Evolutionary conservation across 2,113 vertebrate genomes (phyloP).

Genomic region (Rhadina sibilatrix): DNA sequence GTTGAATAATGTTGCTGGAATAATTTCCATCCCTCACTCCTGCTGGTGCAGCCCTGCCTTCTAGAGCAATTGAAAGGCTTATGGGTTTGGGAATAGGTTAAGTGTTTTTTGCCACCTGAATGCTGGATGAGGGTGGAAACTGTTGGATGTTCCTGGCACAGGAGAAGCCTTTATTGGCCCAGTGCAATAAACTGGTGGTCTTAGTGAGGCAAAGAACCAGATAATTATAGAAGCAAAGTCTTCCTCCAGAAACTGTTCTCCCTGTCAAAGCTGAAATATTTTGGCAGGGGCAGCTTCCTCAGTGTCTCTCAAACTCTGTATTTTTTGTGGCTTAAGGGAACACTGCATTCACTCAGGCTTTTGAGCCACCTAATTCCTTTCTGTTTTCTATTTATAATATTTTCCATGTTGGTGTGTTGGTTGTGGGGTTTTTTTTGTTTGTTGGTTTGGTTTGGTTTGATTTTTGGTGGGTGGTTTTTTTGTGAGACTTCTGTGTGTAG

Average conservation of each 20-base stretch:
- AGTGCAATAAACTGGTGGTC: not conserved
- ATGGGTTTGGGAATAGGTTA: not conserved
- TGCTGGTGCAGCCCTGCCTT: not conserved
- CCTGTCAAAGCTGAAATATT: slow-evolving; percentile 44
- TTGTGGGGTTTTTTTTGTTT: not conserved
- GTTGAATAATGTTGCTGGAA: slow-evolving; percentile 40
- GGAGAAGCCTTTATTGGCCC: not conserved
- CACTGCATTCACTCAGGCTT: slow-evolving; percentile 8
- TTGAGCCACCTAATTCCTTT: slow-evolving; percentile 22
- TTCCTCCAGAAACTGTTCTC: slow-evolving; percentile 30
- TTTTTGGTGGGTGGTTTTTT: no score
- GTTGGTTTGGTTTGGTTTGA: no score
- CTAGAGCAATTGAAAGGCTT: not conserved
- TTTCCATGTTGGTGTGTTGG: not conserved
- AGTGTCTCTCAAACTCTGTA: not conserved
- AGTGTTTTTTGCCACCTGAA: not conserved
- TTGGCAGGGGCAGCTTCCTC: slow-evolving; percentile 48
- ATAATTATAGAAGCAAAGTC: slow-evolving; percentile 57
- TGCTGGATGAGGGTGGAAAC: not conserved
- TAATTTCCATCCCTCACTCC: not conserved
- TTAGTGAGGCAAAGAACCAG: not conserved
- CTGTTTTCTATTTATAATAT: slow-evolving; percentile 50
- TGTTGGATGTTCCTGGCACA: not conserved
- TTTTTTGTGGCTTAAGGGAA: slow-evolving; percentile 55
- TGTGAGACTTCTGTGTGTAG: not conserved